Evolutionary conservation across 2,113 vertebrate species (phyloP).

Genomic region (Plectropomus leopardus): DNA sequence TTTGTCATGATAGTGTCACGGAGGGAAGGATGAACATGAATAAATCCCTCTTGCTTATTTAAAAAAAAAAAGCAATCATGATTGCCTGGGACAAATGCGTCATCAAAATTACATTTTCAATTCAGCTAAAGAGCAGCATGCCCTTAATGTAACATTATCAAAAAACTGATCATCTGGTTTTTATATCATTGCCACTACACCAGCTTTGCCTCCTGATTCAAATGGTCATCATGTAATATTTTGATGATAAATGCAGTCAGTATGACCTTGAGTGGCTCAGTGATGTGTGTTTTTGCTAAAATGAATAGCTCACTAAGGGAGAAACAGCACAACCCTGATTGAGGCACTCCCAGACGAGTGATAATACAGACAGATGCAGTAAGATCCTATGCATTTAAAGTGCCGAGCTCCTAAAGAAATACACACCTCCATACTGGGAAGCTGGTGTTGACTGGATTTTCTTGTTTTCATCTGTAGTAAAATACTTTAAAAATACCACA

Average conservation of each 20-base stretch:
- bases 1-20: neutral
- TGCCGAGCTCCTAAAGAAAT: neutral
- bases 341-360: neutral
- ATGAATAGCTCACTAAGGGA: neutral
- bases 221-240: neutral
- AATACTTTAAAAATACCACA: neutral
- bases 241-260: neutral
- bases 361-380: constrained; percentile 5
- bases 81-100: neutral
- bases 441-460: neutral
- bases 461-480: neutral
- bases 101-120: constrained; percentile 36
- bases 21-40: neutral
- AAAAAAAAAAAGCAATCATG: neutral
- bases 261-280: neutral
- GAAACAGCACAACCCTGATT: neutral
- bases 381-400: neutral
- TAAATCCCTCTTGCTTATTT: neutral
- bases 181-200: neutral
- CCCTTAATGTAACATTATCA: neutral
- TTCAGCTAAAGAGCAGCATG: constrained; percentile 21
- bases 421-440: neutral
- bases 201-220: neutral
- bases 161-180: constrained; percentile 14
- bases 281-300: neutral